A percentile compares a stretch with the other conserved stretches of the same genome.
Conservation (phyloP, 2,888 invertebrate genomes). For the Cerastoderma edule region DNA sequence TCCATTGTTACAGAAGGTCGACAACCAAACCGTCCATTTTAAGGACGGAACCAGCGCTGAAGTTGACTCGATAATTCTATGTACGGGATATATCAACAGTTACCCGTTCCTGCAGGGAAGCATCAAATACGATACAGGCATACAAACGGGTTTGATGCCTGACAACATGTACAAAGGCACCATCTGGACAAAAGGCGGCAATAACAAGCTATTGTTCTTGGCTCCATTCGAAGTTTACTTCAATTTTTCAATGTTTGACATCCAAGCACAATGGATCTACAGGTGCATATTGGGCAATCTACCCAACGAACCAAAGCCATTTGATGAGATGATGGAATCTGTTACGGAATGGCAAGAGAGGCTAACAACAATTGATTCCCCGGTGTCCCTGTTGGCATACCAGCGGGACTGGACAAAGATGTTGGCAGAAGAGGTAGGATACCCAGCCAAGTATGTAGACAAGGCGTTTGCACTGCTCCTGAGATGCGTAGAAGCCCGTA, state of each 20-base stretch:
- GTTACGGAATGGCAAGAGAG: slow-evolving; percentile 7
- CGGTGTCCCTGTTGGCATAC: not conserved
- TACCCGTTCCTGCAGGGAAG: slow-evolving; percentile 32
- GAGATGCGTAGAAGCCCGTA: not conserved
- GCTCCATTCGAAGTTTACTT: not conserved
- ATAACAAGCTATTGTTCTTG: slow-evolving; percentile 5
- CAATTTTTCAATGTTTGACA: not conserved
- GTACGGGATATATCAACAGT: slow-evolving; percentile 47
- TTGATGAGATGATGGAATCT: not conserved
- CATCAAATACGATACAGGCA: not conserved
- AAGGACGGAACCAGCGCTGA: slow-evolving; percentile 39
- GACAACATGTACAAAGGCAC: slow-evolving; percentile 18
- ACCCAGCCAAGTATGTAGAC: slow-evolving; percentile 1
- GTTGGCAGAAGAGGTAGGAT: slow-evolving; percentile 9
- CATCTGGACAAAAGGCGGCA: slow-evolving; percentile 4
- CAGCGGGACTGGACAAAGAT: not conserved
- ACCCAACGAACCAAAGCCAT: not conserved
- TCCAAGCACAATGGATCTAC: slow-evolving; percentile 16
- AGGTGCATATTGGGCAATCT: not conserved
- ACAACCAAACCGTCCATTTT: slow-evolving; percentile 37
- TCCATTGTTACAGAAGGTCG: slow-evolving; percentile 27
- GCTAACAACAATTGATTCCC: not conserved
- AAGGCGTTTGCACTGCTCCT: not conserved
- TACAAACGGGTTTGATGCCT: slow-evolving; percentile 1
- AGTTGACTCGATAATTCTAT: slow-evolving; percentile 41